Base-by-base conservation (phyloP, 1,140 invertebrate genomes). In the Cydia pomonella region DNA sequence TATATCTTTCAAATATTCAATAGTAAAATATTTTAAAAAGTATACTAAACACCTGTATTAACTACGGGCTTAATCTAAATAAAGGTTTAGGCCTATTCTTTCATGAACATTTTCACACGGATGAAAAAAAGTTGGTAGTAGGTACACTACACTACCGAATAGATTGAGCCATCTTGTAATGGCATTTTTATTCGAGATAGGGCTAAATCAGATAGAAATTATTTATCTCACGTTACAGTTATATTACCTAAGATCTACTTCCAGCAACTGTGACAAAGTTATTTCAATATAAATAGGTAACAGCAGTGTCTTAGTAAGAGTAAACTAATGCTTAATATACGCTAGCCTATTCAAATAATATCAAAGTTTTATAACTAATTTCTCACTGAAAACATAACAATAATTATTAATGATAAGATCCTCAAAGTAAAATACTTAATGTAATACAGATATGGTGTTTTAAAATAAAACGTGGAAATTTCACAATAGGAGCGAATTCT, bases 31-130 rank as follows among this genome's bases (percentile, higher is more conserved):
- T 84, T 79, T 79, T 84, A 82, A 82, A 84, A 87, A 84, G 80
- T 88, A 87, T 85, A 82, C 85, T 85, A 87, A 87, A 75, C 78
- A 84, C 85, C 87, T 90, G 87, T 89, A 87, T 84, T 74, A 84
- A 81, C 88, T 90, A 91, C 86, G 86, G 87, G 87, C 89, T 92
- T 90, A 91, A 72, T 76, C 85, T 92, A 88, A 76, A 74, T 64
- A 90, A 84, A 81, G 74, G 84, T 87, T 91, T 92, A 92, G 90
- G 90, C 90, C 90, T 91, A 88, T 88, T 79, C 79, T 77, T 83
- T 80, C 81, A 80, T 77, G 78, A 82, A 73, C 76, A 50, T 41
- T 33, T 73, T 73, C 72, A 73, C 16, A 50, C 3, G 47, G 64
- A 69, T 38, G 7, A 69, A 69, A 69, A 69, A 29, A 69, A n/a